Base-by-base conservation (phyloP, 2,797 vertebrate genomes). In the Sciaenops ocellatus region DNA sequence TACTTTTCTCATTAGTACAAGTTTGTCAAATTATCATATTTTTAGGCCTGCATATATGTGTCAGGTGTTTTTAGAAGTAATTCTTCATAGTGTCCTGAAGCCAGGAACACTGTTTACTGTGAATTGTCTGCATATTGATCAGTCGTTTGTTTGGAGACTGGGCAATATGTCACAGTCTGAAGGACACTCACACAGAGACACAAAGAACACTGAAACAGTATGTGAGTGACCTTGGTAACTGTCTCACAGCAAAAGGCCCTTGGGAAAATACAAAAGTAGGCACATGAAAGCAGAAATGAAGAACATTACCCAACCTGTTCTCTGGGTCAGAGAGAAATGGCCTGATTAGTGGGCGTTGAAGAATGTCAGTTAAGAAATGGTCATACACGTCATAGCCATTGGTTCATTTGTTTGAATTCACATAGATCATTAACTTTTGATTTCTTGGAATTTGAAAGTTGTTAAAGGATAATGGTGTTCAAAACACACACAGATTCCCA, bases 361-460 rank as follows among this genome's bases (percentile, higher is more conserved):
- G 51, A 71, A 70, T 70, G 65, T 73, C 57, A 70, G 30, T 60
- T 60, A 50, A 72, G 48, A 24, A 78, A 48, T 55, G 17, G 20
- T 56, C 46, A 46, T 24, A 30, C 4, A 52, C 11, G 44, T 83
- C 84, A 76, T 6, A 63, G 28, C 4, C 22, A 22, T 44, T 22
- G 69, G 20, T 62, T 63, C 20, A 24, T 76, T 79, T 89, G 82
- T 89, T 89, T 90, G 63, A 84, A 20, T 82, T 85, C 69, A 72
- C 56, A 75, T 87, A 4, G 51, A 90, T 86, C 82, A 90, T 88
- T 89, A 87, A 86, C 89, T 74, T 64, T 15, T 55, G 28, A 69
- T 85, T 81, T 71, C 72, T 72, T 69, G 63, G 34, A 71, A 70
- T 73, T 78, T 69, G 61, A 28, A 71, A 70, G 71, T 78, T 46